A percentile compares a stretch with the other conserved stretches of the same genome.
Conservation (phyloP, 1,140 invertebrate species). For the Drosophila prosaltans region DNA sequence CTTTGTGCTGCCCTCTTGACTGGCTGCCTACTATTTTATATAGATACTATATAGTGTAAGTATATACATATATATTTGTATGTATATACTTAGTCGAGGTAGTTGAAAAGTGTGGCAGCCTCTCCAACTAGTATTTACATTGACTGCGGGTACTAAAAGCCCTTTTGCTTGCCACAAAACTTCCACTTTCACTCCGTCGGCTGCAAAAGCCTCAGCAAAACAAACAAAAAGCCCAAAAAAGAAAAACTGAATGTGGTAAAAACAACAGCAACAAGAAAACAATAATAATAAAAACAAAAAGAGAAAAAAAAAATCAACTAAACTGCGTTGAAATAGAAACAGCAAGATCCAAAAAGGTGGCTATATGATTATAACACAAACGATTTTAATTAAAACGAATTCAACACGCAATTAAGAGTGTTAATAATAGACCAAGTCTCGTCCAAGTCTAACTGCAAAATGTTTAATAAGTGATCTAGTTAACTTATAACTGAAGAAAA, state of each 20-base stretch:
- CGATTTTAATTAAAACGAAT: constrained; percentile 76
- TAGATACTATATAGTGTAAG: constrained; percentile 2
- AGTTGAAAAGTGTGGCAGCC: constrained; percentile 44
- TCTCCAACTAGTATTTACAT: constrained; percentile 42
- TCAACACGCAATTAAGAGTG: constrained; percentile 76
- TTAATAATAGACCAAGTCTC: constrained; percentile 29
- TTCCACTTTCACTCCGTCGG: constrained; percentile 68
- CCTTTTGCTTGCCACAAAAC: constrained; percentile 53
- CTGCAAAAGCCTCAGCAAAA: constrained; percentile 34
- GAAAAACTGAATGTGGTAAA: constrained; percentile 21
- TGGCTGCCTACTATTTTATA: constrained; percentile 20
- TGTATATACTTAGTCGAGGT: constrained; percentile 5
- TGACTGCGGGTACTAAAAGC: constrained; percentile 48
- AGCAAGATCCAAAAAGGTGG: constrained; percentile 32
- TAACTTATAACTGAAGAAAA: constrained; percentile 36
- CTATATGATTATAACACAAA: constrained; percentile 53
- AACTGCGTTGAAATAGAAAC: constrained; percentile 56
- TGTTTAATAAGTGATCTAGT: constrained; percentile 28
- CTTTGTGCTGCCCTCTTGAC: constrained; percentile 31
- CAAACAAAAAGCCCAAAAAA: constrained; percentile 31
- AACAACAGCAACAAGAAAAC: constrained; percentile 43
- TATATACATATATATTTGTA: not conserved
- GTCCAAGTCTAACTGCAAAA: constrained; percentile 9
- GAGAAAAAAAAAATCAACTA: constrained; percentile 59
- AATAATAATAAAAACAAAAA: constrained; percentile 25